These are phyloP conservation scores for Drosophila testacea DNA, from an alignment of 2,888 invertebrate species.

Conservation along the genomic window DNA sequence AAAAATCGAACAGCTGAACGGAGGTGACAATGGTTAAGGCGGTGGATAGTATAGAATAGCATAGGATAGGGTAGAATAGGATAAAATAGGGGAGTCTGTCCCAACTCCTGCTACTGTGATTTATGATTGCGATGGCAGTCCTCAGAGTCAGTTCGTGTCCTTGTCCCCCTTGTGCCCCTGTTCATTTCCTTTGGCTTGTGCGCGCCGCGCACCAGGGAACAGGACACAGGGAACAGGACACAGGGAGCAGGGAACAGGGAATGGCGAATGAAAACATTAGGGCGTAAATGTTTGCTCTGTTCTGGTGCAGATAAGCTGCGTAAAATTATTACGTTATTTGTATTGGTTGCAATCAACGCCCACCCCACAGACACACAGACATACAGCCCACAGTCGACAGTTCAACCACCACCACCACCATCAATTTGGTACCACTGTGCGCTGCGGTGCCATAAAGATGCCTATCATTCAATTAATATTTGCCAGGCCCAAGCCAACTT, in stretches of 20 bases:
- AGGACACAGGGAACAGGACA: no score
- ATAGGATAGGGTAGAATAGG: neutral
- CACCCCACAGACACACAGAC: slow-evolving; percentile 15
- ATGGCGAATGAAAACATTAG: slow-evolving; percentile 79
- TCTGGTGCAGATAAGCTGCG: slow-evolving; percentile 83
- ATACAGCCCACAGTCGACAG: neutral
- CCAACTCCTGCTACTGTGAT: slow-evolving; percentile 48
- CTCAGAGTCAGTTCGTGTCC: slow-evolving; percentile 25
- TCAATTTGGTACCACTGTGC: slow-evolving; percentile 27
- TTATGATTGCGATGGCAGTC: slow-evolving; percentile 71
- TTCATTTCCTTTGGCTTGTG: no score
- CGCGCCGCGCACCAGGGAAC: no score
- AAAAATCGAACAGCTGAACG: slow-evolving; percentile 62
- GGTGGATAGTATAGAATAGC: no score
- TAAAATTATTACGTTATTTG: slow-evolving; percentile 83
- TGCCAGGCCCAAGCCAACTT: slow-evolving; percentile 38
- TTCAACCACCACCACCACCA: neutral
- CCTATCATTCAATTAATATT: slow-evolving; percentile 82
- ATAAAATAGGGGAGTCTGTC: neutral
- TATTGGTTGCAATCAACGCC: slow-evolving; percentile 80
- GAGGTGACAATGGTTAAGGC: slow-evolving; percentile 57
- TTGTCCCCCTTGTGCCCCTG: neutral
- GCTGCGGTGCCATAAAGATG: slow-evolving; percentile 66
- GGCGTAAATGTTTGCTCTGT: slow-evolving; percentile 84
- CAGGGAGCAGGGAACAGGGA: no score